These are phyloP conservation scores for Eupithecia centaureata DNA, from an alignment of 2,888 invertebrate species.

Conservation along the genomic window DNA sequence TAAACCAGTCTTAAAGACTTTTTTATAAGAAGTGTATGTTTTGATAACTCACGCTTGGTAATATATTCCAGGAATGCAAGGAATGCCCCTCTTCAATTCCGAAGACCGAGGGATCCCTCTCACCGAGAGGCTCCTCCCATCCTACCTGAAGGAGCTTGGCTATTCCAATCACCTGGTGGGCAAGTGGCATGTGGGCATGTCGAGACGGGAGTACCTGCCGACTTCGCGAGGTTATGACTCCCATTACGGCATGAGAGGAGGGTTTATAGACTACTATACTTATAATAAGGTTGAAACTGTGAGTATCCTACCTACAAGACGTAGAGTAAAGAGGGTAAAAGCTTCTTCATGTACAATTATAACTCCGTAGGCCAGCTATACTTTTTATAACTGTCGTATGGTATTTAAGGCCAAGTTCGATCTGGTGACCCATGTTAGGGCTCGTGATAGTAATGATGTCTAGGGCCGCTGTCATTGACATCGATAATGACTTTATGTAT, in stretches of 20 bases:
- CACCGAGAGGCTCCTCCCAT: conserved; percentile 83
- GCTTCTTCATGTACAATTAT: too few relatives aligned
- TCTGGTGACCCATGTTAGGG: too few relatives aligned
- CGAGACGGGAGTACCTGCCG: conserved; percentile 88
- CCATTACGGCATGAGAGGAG: conserved; percentile 91
- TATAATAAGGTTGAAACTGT: conserved; percentile 75
- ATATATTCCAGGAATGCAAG: conserved; percentile 72
- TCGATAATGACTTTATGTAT: too few relatives aligned
- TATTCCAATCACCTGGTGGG: conserved; percentile 93
- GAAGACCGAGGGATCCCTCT: conserved; percentile 78
- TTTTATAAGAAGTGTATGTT: too few relatives aligned
- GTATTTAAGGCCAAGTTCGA: too few relatives aligned
- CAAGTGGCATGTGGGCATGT: conserved; percentile 96
- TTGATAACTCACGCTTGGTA: neutral
- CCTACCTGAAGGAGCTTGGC: conserved; percentile 86
- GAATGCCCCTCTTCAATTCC: conserved; percentile 68
- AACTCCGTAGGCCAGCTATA: too few relatives aligned
- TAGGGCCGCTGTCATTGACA: too few relatives aligned
- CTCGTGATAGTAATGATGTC: too few relatives aligned
- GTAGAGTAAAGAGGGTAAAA: neutral
- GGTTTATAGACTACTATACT: conserved; percentile 89
- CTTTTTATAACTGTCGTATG: too few relatives aligned
- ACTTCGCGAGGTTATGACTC: conserved; percentile 90
- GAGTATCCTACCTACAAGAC: conserved; percentile 43
- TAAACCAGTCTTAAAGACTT: too few relatives aligned